Conservation (phyloP, 2,888 invertebrate species). For the Prosopocoilus inquinatus region DNA sequence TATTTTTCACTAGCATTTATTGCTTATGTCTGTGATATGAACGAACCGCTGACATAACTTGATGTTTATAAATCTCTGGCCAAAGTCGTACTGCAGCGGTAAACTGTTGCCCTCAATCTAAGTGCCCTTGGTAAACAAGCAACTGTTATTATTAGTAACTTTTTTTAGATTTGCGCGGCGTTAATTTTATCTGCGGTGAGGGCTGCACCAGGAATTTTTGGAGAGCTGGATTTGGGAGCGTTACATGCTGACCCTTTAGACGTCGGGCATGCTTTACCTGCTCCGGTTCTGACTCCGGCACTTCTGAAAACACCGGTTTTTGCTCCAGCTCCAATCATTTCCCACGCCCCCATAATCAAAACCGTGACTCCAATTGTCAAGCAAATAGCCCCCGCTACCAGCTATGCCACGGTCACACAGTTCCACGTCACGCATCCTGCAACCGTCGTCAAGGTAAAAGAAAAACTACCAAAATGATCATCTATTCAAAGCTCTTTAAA, state of each 20-base stretch:
- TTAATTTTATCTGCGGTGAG: not conserved
- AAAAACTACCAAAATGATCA: too few species aligned
- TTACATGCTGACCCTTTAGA: slow-evolving; percentile 16
- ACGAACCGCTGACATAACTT: not conserved
- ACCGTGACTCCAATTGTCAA: slow-evolving; percentile 35
- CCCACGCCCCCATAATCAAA: slow-evolving; percentile 25
- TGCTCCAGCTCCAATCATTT: slow-evolving; percentile 26
- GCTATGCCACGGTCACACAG: slow-evolving; percentile 59
- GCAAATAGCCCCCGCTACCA: slow-evolving; percentile 52
- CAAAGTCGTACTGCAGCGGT: not conserved
- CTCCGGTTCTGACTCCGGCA: slow-evolving; percentile 24
- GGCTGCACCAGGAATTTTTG: slow-evolving; percentile 16
- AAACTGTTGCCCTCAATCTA: too few species aligned
- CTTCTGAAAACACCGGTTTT: slow-evolving; percentile 28
- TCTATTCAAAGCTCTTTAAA: too few species aligned
- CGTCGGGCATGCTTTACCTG: slow-evolving; percentile 19
- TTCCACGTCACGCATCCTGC: slow-evolving; percentile 42
- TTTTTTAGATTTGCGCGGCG: slow-evolving; percentile 3
- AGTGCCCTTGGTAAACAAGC: too few species aligned
- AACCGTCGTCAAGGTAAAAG: slow-evolving; percentile 44
- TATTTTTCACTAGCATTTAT: too few species aligned
- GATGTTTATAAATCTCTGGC: not conserved
- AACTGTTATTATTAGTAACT: not conserved
- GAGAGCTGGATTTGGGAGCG: slow-evolving; percentile 7
- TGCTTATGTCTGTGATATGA: too few species aligned